phyloP scores from a whole-genome alignment of 2,888 invertebrate species.

The Meandrusa payeni region DNA sequence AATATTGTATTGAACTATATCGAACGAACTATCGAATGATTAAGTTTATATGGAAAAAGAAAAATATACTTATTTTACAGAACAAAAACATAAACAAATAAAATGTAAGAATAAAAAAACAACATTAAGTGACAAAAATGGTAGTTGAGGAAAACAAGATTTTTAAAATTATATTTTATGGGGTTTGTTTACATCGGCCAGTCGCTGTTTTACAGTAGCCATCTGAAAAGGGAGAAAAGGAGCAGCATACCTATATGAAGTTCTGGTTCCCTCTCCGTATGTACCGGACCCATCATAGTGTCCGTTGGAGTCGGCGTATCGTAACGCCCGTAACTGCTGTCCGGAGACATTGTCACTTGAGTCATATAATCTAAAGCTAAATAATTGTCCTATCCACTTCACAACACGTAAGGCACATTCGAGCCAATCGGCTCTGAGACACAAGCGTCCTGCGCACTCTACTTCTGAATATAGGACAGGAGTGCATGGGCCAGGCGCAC shows the following conservation, averaged over 20 bases:
- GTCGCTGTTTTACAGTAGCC: not conserved
- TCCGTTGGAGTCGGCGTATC: constrained; percentile 79
- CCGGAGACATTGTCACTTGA: constrained; percentile 84
- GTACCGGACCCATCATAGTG: constrained; percentile 64
- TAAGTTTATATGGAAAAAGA: no score
- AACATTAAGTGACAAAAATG: no score
- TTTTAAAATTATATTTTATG: no score
- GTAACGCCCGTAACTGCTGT: constrained; percentile 82
- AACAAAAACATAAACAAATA: no score
- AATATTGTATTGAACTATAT: no score
- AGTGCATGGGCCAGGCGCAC: constrained; percentile 60
- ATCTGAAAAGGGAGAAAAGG: constrained; percentile 15
- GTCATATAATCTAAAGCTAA: constrained; percentile 57
- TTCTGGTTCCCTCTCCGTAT: constrained; percentile 83
- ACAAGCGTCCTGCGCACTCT: constrained; percentile 50
- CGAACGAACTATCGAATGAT: no score
- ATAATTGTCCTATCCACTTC: constrained; percentile 61
- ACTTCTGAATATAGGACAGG: constrained; percentile 63
- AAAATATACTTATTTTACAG: no score
- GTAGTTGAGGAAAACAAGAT: no score
- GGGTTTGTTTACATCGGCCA: constrained; percentile 19
- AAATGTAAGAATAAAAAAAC: no score
- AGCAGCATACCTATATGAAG: constrained; percentile 86
- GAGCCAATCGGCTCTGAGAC: constrained; percentile 44
- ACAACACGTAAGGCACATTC: constrained; percentile 72